These are phyloP conservation scores for Conchocele bisecta DNA, from an alignment of 2,888 invertebrate genomes.

Conservation along the genomic window DNA sequence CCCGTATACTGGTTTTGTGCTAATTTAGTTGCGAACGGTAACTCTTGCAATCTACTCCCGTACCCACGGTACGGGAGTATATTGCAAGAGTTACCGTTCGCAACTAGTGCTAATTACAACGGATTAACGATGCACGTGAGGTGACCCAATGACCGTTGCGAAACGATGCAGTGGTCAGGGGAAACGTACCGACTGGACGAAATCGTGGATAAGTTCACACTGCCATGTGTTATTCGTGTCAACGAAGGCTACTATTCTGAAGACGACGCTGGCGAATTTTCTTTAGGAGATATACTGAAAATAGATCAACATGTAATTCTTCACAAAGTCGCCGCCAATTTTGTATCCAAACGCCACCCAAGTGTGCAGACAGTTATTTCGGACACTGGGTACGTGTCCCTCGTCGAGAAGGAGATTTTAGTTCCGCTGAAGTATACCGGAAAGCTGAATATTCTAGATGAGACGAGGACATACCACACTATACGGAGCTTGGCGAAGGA, in stretches of 20 bases:
- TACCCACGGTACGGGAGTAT: too few species aligned
- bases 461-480: constrained; percentile 14
- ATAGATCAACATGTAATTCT: constrained; percentile 28
- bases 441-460: constrained; percentile 11
- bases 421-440: constrained; percentile 41
- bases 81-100: too few species aligned
- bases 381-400: constrained; percentile 13
- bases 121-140: too few species aligned
- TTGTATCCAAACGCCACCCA: neutral
- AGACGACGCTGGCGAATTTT: constrained; percentile 42
- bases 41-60: too few species aligned
- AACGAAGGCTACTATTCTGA: constrained; percentile 34
- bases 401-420: constrained; percentile 21
- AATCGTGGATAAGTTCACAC: constrained; percentile 13
- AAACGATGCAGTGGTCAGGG: too few species aligned
- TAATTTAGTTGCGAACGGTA: too few species aligned
- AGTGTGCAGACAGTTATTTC: neutral
- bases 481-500: constrained; percentile 13
- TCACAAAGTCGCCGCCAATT: constrained; percentile 44
- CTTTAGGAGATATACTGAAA: constrained; percentile 39
- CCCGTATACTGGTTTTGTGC: too few species aligned
- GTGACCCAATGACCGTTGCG: too few species aligned
- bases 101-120: too few species aligned
- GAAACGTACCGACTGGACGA: constrained; percentile 42
- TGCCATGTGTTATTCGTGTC: constrained; percentile 39